Evolutionary conservation across 2,888 invertebrate genomes (phyloP), one percentile per base, ranked within the genome.

Genomic region (Brachyopa scutellaris): DNA sequence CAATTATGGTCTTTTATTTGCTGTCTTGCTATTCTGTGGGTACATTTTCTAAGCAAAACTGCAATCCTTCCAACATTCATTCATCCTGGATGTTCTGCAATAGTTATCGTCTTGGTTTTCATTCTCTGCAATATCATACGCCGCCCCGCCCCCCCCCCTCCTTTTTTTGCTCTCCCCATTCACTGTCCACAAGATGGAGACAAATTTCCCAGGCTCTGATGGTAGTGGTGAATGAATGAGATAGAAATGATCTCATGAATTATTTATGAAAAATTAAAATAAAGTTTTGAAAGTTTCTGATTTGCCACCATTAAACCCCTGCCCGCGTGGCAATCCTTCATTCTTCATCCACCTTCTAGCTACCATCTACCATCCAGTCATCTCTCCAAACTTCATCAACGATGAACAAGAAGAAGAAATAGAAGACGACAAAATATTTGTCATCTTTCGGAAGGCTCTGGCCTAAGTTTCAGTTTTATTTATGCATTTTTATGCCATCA

Each of bases 211-310:
- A 21, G 13, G 19, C 26, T 11, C 1, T 13, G n/a, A 0, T 17
- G 11, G 21, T n/a, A 23, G 47, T n/a, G n/a, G 17, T 19, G 33
- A 17, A 61, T 49, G 45, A 47, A 49, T 59, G 45, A 21, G 49
- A 51, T 64, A 78, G 57, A 64, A 72, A 57, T 66, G 57, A 72
- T 59, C 72, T 66, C 64, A 78, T 78, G 72, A 78, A 78, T 78
- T 72, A 78, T 78, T 78, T 78, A 78, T 78, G 72, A 66, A 78
- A 78, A 78, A 78, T 78, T 78, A 66, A 78, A 78, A 66, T 78
- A 78, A 78, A 72, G 72, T 72, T 78, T 64, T 77, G 57, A 77
- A 77, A 77, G 77, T 77, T 77, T 78, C 59, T 78, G 78, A 78
- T 78, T 72, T 78, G 72, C 72, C 78, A 70, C 62, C 70, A 77